Evolutionary conservation across 2,113 vertebrate genomes (phyloP).

Genomic region (Marmota flaviventris): DNA sequence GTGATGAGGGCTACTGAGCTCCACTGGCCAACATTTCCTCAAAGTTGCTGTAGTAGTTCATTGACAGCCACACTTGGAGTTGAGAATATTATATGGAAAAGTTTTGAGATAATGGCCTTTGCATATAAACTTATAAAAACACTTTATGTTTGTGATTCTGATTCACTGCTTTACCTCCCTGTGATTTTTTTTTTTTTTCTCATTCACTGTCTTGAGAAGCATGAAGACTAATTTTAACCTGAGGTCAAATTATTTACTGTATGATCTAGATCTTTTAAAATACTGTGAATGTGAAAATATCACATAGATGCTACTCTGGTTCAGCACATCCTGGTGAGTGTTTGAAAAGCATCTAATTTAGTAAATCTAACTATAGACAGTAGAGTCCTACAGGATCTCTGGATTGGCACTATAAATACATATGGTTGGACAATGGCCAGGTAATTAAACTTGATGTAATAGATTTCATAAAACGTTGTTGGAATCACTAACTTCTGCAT

Average conservation of each 20-base stretch:
- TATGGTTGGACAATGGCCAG: neutral
- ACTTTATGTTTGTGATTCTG: neutral
- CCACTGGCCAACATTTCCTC: too few relatives aligned
- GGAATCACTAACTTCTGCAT: neutral
- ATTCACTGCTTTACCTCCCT: neutral
- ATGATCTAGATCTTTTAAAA: neutral
- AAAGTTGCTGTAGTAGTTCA: neutral
- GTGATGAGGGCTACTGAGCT: too few relatives aligned
- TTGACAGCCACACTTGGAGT: neutral
- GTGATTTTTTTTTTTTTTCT: neutral
- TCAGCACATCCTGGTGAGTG: neutral
- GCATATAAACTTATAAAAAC: neutral
- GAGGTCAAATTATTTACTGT: neutral
- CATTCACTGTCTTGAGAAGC: neutral
- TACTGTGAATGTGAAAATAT: neutral
- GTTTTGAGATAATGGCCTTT: neutral
- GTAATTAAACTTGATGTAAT: neutral
- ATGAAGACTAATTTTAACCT: neutral
- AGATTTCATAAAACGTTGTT: neutral
- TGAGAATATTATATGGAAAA: neutral
- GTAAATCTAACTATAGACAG: neutral
- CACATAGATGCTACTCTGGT: rapidly evolving
- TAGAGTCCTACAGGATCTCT: neutral
- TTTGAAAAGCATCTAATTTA: neutral
- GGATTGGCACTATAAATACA: neutral